Conservation (phyloP, 2,113 vertebrate genomes). For the Ameiurus melas region DNA sequence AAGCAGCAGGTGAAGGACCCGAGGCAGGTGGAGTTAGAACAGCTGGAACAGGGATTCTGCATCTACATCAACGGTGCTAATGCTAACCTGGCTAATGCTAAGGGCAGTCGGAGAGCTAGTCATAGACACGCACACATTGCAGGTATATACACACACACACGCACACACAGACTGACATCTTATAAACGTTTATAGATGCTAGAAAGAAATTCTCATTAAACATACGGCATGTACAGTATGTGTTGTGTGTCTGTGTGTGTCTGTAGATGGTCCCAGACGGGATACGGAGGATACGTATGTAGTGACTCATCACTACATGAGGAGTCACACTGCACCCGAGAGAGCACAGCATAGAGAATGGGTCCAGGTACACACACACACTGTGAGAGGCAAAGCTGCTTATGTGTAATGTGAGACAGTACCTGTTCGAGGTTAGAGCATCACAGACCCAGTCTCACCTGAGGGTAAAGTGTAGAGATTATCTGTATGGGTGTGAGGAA, state of each 20-base stretch:
- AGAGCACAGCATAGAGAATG: conserved; percentile 86
- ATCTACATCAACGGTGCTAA: conserved; percentile 91
- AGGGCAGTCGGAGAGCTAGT: conserved; percentile 56
- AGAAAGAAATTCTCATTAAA: not conserved
- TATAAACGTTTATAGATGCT: not conserved
- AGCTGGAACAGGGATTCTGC: conserved; percentile 89
- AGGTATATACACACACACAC: conserved; percentile 65
- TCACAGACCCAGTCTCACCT: not conserved
- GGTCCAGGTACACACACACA: conserved; percentile 79
- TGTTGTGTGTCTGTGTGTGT: conserved; percentile 16
- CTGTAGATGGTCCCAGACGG: conserved; percentile 65
- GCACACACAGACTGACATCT: not conserved
- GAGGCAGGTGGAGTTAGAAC: conserved; percentile 78
- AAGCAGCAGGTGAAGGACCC: conserved; percentile 79
- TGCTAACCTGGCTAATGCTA: conserved; percentile 52
- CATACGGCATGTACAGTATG: not conserved
- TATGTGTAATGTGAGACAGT: too few relatives aligned
- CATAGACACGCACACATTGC: conserved; percentile 64
- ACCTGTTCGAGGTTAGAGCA: not conserved
- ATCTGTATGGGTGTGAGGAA: not conserved
- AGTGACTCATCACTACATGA: conserved; percentile 51
- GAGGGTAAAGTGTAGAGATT: not conserved
- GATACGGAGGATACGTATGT: conserved; percentile 55
- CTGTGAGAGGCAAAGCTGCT: not conserved
- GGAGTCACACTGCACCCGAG: conserved; percentile 77